These are phyloP conservation scores for Holotrichia oblita DNA, from an alignment of 1,140 invertebrate genomes.

Conservation along the genomic window DNA sequence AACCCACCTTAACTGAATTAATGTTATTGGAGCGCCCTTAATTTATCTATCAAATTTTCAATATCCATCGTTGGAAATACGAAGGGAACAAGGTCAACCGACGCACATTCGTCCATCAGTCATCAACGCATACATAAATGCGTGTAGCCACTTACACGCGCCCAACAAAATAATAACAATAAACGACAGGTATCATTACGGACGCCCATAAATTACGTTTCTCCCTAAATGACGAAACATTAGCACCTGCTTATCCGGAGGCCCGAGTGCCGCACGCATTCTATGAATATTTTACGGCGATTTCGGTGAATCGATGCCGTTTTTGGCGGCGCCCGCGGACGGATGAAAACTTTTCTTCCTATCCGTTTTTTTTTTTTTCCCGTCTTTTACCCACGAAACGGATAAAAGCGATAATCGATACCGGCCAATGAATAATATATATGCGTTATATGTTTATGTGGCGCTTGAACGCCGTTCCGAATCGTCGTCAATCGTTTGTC, in stretches of 20 bases:
- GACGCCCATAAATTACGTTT: constrained; percentile 6
- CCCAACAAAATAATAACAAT: constrained; percentile 8
- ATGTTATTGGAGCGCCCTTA: neutral
- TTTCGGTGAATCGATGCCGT: constrained; percentile 6
- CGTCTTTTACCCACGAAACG: neutral
- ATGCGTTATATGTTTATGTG: neutral
- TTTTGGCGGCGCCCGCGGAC: neutral
- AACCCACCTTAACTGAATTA: neutral
- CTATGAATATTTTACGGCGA: constrained; percentile 4
- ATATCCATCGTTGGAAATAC: neutral
- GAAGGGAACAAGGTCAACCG: neutral
- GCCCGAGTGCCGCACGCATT: neutral
- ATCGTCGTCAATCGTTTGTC: constrained; percentile 4
- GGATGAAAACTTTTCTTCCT: constrained; percentile 13
- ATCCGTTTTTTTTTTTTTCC: no score
- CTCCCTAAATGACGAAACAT: constrained; percentile 6
- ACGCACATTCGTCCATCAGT: neutral
- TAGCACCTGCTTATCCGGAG: neutral
- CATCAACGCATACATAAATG: neutral
- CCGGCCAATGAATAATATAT: neutral
- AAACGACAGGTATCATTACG: constrained; percentile 7
- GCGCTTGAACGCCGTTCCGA: neutral
- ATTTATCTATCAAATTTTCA: neutral
- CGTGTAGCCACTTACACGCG: neutral
- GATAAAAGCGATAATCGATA: constrained; percentile 13